These are phyloP conservation scores for Macaca fascicularis DNA, from an alignment of 2,113 vertebrate genomes.

Conservation along the genomic window T2T-MFA8v1.1 NC_088377.1:89658001-89658500, in stretches of 20 bases:
- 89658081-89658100: background rate
- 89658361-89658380: too few species aligned
- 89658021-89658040: background rate
- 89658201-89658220: background rate
- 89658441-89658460: too few species aligned
- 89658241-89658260: background rate
- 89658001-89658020: background rate
- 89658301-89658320: too few species aligned
- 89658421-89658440: rapidly evolving
- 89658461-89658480: too few species aligned
- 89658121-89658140: background rate
- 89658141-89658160: background rate
- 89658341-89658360: too few species aligned
- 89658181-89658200: background rate
- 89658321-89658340: too few species aligned
- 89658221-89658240: background rate
- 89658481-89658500: too few species aligned
- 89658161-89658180: rapidly evolving
- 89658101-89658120: background rate
- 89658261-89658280: background rate
- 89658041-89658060: background rate
- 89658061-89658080: background rate
- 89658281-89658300: too few species aligned
- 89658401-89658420: too few species aligned
- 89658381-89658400: too few species aligned